phyloP scores from a whole-genome alignment of 2,888 invertebrate species.

The Philaethria dido region DNA sequence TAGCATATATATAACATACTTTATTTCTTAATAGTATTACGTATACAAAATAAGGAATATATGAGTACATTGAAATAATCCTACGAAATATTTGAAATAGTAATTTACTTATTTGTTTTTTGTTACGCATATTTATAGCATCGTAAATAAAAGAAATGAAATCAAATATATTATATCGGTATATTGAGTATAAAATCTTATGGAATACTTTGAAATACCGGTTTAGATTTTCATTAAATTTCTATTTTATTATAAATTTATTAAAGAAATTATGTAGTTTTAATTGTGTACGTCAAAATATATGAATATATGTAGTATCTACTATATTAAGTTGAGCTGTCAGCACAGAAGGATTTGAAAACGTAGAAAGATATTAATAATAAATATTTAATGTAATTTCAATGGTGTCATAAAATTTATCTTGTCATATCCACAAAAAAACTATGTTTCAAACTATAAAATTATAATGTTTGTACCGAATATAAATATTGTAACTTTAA shows the following conservation, averaged over 20 bases:
- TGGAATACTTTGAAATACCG: slow-evolving; percentile 3
- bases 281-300: slow-evolving; percentile 22
- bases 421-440: slow-evolving; percentile 35
- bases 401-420: slow-evolving; percentile 35
- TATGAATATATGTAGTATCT: slow-evolving; percentile 25
- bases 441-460: slow-evolving; percentile 33
- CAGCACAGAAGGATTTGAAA: slow-evolving; percentile 72
- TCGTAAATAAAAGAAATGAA: slow-evolving; percentile 1
- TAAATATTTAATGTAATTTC: slow-evolving; percentile 40
- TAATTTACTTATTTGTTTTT: too few species aligned
- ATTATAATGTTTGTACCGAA: slow-evolving; percentile 52
- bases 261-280: slow-evolving; percentile 16
- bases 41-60: neutral
- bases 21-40: neutral
- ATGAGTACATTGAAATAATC: neutral
- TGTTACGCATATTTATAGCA: too few species aligned
- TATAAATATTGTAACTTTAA: slow-evolving; percentile 54
- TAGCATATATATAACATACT: neutral
- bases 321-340: slow-evolving; percentile 27
- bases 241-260: slow-evolving; percentile 19
- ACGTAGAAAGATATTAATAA: slow-evolving; percentile 55
- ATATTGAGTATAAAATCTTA: neutral
- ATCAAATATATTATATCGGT: neutral
- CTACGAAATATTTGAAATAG: neutral
- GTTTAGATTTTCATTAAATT: neutral